Base-by-base conservation (phyloP, 2,888 invertebrate genomes). In the Tillus elongatus region DNA sequence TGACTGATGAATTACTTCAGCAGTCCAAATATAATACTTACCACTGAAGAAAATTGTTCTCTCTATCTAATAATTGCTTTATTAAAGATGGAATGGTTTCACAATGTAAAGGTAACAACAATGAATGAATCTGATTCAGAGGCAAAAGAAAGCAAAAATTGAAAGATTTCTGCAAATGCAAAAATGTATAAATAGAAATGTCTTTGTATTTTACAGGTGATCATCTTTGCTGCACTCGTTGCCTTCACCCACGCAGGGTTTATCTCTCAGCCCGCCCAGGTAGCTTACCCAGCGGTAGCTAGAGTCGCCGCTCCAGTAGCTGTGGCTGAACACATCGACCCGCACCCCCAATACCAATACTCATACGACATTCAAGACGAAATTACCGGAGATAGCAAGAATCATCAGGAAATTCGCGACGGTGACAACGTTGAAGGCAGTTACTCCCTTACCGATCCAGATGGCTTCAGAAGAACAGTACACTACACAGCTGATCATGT, bases 341-440 rank as follows among this genome's bases (percentile, higher is more conserved):
- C 75, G 2, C 72, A 74, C 53, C 79, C 79, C 4, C 77, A 77
- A 58, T 79, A 79, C 55, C 74, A 75, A 15, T 80, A 74, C 60
- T 76, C 77, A 26, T 80, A 80, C 56, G 77, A 78, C 49, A 77
- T 80, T 43, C 75, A 79, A 54, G 79, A 80, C 58, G 70, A 73
- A 33, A 53, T 79, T 13, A 79, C 79, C 45, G 79, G 79, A 57
- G 65, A 73, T 58, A 70, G 64, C 47, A 72, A n/a, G n/a, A n/a
- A n/a, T n/a, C 72, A 72, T 54, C 63, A 64, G 40, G 73, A 73
- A 57, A 59, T 58, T 34, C 69, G 72, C 39, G 62, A 62, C 43
- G 72, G 71, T 39, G 72, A 72, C 54, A 67, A 69, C 41, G 73
- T 73, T 31, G 69, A 69, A 44, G 73, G 72, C 30, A 62, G 66